phyloP scores from a whole-genome alignment of 2,797 vertebrate species.

The Pangasius djambal region DNA sequence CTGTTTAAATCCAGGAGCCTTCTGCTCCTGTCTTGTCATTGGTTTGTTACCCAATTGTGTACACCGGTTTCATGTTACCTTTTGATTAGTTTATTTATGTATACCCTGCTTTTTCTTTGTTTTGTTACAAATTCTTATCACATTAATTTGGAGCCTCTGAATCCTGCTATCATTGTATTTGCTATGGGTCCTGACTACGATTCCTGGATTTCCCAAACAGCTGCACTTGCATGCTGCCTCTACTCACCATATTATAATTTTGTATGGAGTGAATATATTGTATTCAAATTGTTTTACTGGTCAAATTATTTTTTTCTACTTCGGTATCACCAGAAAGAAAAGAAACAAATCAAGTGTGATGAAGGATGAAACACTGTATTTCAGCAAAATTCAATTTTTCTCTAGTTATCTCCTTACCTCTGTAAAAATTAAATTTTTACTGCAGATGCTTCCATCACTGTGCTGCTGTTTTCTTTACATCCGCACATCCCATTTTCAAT shows the following conservation, averaged over 20 bases:
- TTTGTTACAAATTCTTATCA: background rate
- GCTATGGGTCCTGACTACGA: background rate
- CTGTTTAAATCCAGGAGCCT: background rate
- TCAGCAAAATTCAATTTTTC: too few relatives aligned
- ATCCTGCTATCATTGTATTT: background rate
- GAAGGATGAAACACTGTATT: background rate
- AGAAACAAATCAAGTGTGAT: background rate
- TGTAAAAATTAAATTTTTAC: background rate
- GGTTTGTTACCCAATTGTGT: background rate
- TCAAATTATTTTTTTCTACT: background rate
- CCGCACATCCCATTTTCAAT: constrained; percentile 30
- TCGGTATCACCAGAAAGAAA: background rate
- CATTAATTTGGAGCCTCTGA: too few relatives aligned
- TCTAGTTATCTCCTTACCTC: background rate
- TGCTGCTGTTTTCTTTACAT: constrained; percentile 34
- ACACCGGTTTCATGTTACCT: background rate
- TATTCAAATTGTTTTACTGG: background rate
- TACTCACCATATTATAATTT: background rate
- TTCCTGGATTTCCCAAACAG: too few relatives aligned
- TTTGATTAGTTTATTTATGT: background rate
- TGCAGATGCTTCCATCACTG: constrained; percentile 15
- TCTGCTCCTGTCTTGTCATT: background rate
- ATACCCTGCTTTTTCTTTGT: background rate
- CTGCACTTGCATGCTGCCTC: background rate
- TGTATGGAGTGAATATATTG: background rate